phyloP scores from a whole-genome alignment of 2,797 vertebrate species.

The Lates japonicus region DNA sequence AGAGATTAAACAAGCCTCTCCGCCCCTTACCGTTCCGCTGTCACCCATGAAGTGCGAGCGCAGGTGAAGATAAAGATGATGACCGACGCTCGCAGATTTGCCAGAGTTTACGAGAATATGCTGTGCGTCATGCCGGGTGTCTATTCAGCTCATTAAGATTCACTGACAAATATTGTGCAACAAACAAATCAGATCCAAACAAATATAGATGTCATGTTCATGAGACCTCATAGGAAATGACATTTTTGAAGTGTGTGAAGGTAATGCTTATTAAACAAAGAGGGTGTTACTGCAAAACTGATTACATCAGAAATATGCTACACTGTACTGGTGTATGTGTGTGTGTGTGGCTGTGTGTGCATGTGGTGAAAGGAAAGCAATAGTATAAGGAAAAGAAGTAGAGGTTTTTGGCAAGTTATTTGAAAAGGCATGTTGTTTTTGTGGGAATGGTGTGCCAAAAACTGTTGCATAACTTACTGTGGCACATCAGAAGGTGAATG shows the following conservation, averaged over 20 bases:
- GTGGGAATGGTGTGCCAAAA: background rate
- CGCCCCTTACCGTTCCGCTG: slow-evolving; percentile 27
- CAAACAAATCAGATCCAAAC: slow-evolving; percentile 21
- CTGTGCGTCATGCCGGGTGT: slow-evolving; percentile 23
- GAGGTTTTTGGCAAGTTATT: background rate
- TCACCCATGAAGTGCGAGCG: slow-evolving; percentile 25
- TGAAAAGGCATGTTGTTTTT: background rate
- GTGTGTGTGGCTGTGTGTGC: slow-evolving; percentile 13
- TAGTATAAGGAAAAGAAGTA: background rate
- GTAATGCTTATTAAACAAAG: slow-evolving; percentile 33
- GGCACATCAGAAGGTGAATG: slow-evolving; percentile 17
- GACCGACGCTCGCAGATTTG: slow-evolving; percentile 30
- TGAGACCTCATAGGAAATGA: background rate
- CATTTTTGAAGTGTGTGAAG: slow-evolving; percentile 3
- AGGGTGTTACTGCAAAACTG: slow-evolving; percentile 3
- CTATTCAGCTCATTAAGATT: slow-evolving; percentile 53
- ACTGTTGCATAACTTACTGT: slow-evolving; percentile 15
- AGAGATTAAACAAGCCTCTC: slow-evolving; percentile 64
- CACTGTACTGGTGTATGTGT: background rate
- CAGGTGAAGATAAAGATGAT: slow-evolving; percentile 58
- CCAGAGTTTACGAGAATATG: slow-evolving; percentile 50
- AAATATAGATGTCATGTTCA: slow-evolving; percentile 35
- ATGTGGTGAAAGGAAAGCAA: background rate
- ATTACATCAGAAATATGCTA: slow-evolving; percentile 22
- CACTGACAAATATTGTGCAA: slow-evolving; percentile 41